Conservation (phyloP, 2,888 invertebrate species). For the Elysia crispata region DNA sequence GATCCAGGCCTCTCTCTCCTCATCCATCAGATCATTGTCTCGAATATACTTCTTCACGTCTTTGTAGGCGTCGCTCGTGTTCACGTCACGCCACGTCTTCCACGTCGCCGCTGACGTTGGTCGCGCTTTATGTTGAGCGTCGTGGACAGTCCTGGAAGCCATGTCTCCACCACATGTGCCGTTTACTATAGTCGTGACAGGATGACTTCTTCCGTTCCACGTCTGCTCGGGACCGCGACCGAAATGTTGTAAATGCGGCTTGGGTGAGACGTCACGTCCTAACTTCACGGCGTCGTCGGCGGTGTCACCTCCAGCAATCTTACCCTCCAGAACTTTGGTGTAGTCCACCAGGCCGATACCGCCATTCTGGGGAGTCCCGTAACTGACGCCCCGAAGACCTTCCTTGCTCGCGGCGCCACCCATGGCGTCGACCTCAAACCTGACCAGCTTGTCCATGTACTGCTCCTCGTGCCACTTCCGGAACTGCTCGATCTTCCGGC, state of each 20-base stretch:
- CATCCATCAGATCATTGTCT: slow-evolving; percentile 73
- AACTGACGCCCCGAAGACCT: background rate
- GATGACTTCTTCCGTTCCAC: background rate
- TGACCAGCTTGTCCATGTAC: slow-evolving; percentile 64
- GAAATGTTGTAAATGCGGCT: too few relatives aligned
- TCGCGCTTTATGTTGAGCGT: background rate
- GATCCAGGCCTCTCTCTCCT: slow-evolving; percentile 69
- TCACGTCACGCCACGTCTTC: slow-evolving; percentile 71
- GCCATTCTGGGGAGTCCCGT: background rate
- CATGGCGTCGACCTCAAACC: slow-evolving; percentile 56
- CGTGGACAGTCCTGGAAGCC: background rate
- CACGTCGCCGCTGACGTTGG: slow-evolving; percentile 59
- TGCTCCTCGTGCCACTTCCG: slow-evolving; percentile 71
- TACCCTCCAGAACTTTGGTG: slow-evolving; percentile 49
- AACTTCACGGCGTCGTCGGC: background rate
- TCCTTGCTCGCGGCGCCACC: background rate
- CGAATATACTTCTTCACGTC: slow-evolving; percentile 73
- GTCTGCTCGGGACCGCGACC: too few relatives aligned
- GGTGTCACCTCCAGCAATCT: slow-evolving; percentile 15
- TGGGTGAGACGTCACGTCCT: too few relatives aligned
- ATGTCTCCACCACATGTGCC: background rate
- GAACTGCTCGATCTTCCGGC: slow-evolving; percentile 72
- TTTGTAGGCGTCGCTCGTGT: slow-evolving; percentile 73
- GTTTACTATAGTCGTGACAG: background rate
- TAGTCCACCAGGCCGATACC: slow-evolving; percentile 42